Evolutionary conservation across 2,888 invertebrate species (phyloP), one percentile per base, ranked within the genome.

Genomic region (Diaprepes abbreviatus): DNA sequence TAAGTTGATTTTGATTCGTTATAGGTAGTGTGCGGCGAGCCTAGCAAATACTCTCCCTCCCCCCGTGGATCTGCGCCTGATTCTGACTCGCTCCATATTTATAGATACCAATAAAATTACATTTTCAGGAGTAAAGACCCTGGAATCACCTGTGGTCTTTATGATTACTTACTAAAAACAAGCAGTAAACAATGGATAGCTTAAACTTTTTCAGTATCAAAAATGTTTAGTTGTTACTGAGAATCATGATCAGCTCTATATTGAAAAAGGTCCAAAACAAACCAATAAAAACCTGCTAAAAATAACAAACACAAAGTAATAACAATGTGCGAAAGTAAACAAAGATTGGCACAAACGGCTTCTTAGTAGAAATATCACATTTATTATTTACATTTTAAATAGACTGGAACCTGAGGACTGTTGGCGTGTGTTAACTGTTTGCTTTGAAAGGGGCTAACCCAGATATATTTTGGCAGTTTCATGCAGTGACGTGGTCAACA

Each of bases 351-450:
- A 55, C 3, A 35, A 54, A 19, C 35, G 1, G 21, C 45, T 55
- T 55, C 55, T 33, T 43, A 16, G 55, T 64, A 55, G 21, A 43
- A 54, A 43, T 14, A 35, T 63, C 63, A 63, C 63, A 31, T 63
- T 63, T 45, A 14, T 10, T 40, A 21, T 55, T 64, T 5, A 16
- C 16, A 35, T 19, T 36, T 21, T 52, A 45, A 38, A 31, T 38
- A 55, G 40, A 52, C 38, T 10, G 31, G 17, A 50, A 31, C 54
- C 19, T 36, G 63, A 12, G 17, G 7, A 36, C 12, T 19, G 21
- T 52, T 55, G 55, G 45, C 33, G 33, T 54, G 63, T 54, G 52
- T 24, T 40, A 1, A 40, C n/a, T 64, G 70, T 73, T 67, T 73
- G 73, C 70, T 36, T 60, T 66, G 3, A 43, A 19, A 43, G 19